Evolutionary conservation across 2,113 vertebrate genomes (phyloP).

Genomic region (Chloroceryle aenea): DNA sequence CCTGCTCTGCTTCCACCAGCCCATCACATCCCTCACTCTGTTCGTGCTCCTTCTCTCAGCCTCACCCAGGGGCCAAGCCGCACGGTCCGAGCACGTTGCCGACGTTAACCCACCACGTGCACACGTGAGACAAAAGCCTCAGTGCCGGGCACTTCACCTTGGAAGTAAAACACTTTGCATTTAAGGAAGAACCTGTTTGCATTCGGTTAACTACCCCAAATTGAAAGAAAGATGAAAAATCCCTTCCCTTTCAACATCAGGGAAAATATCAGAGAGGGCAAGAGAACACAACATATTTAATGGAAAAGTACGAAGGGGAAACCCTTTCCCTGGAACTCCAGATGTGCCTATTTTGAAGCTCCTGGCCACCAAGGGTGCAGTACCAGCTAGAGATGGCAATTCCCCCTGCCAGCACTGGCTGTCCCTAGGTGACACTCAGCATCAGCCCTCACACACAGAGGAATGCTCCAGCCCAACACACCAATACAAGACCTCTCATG

Average conservation of each 20-base stretch:
- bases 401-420: not conserved
- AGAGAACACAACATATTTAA: not conserved
- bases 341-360: accelerated
- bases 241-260: not conserved
- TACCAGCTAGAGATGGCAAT: not conserved
- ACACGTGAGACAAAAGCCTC: not conserved
- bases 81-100: accelerated
- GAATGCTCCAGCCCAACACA: not conserved
- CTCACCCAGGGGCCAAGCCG: not conserved
- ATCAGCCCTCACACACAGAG: accelerated
- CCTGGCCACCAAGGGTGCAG: accelerated
- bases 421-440: not conserved
- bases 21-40: not conserved
- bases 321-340: not conserved
- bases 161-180: not conserved
- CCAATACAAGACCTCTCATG: not conserved
- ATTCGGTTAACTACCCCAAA: not conserved
- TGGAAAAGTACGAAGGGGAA: not conserved
- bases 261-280: not conserved
- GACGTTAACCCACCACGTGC: accelerated
- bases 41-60: not conserved
- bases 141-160: not conserved
- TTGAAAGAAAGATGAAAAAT: not conserved
- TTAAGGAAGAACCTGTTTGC: not conserved
- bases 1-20: not conserved